Base-by-base conservation (phyloP, 2,113 vertebrate genomes). In the Ptilonorhynchus violaceus region DNA sequence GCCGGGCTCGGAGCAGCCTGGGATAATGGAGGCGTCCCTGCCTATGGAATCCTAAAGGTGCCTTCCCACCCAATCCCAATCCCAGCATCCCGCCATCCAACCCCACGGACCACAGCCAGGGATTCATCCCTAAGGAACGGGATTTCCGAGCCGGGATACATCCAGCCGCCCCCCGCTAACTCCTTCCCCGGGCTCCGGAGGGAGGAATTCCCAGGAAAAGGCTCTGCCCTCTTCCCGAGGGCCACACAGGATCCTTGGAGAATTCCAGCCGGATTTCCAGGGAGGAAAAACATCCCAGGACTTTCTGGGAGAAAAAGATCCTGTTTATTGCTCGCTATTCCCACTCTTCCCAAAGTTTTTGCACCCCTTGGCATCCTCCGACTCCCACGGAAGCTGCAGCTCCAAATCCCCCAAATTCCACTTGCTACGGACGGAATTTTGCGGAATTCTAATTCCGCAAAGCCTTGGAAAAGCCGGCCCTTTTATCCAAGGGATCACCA, bases 401-500 rank as follows among this genome's bases (percentile, higher is more conserved):
- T 37, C 2, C 49, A 19, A 67, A 63, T n/a, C 21, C 55, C 60
- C 47, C 44, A 56, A 55, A 50, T 5, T 2, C 50, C 20, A 9
- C 22, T 25, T 21, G 31, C 46, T 35, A 9, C 15, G 21, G 49
- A 27, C 2, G 13, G 31, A 44, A 42, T 39, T 39, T 39, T 39
- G 37, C n/a, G 37, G 37, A 39, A 39, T 33, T 35, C 50, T 44
- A 85, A 35, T 76, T 79, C 78, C 67, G 44, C 44, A 93, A 80
- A 66, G 21, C 76, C 70, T 75, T 9, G 5, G 62, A 63, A 73
- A 74, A 68, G 13, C 5, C 0, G 0, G 30, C 15, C 52, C 28
- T 73, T 31, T 50, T 10, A 10, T 11, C 24, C 33, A 28, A 0
- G 0, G 1, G 21, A 10, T 20, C 41, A 14, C 24, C 37, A 47